Percentiles rank a stretch among this genome's conserved stretches.
These are phyloP conservation scores for Peromyscus eremicus DNA, from an alignment of 2,797 vertebrate genomes.

Conservation along the genomic window DNA sequence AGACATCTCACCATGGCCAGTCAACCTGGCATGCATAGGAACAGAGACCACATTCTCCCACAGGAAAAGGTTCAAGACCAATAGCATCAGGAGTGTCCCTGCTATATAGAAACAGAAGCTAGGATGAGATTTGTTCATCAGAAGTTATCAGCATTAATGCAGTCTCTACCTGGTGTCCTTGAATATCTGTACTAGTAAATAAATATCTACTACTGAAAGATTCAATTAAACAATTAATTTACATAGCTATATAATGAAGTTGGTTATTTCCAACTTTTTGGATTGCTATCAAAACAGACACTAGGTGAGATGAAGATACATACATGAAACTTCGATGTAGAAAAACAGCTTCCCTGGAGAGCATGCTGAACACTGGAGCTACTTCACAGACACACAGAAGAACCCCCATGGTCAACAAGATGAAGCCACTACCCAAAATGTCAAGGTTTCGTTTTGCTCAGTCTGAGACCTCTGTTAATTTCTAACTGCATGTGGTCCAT, in stretches of 20 bases:
- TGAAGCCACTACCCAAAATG: background rate
- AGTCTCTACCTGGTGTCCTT: background rate
- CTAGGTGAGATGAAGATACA: slow-evolving; percentile 42
- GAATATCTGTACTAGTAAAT: background rate
- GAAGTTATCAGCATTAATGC: background rate
- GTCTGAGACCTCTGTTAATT: slow-evolving; percentile 93
- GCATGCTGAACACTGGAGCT: background rate
- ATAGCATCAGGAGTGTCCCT: slow-evolving; percentile 83
- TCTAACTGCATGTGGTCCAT: slow-evolving; percentile 97
- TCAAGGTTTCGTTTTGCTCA: slow-evolving; percentile 96
- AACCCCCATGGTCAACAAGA: slow-evolving; percentile 68
- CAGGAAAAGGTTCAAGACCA: slow-evolving; percentile 83
- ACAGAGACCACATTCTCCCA: slow-evolving; percentile 82
- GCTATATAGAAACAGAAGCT: slow-evolving; percentile 1
- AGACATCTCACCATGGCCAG: slow-evolving; percentile 83
- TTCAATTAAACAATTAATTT: slow-evolving; percentile 72
- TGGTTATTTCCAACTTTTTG: background rate
- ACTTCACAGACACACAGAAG: slow-evolving; percentile 53
- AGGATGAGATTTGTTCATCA: background rate
- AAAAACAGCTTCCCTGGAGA: slow-evolving; percentile 55
- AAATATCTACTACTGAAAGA: slow-evolving; percentile 54
- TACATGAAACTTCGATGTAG: slow-evolving; percentile 57
- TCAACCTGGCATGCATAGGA: slow-evolving; percentile 83
- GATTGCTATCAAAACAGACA: slow-evolving; percentile 43
- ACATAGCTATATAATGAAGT: slow-evolving; percentile 62